Percentiles rank a stretch among this genome's conserved stretches.
These are phyloP conservation scores for Drosophila arizonae DNA, from an alignment of 1,140 invertebrate species.

Conservation along the genomic window DNA sequence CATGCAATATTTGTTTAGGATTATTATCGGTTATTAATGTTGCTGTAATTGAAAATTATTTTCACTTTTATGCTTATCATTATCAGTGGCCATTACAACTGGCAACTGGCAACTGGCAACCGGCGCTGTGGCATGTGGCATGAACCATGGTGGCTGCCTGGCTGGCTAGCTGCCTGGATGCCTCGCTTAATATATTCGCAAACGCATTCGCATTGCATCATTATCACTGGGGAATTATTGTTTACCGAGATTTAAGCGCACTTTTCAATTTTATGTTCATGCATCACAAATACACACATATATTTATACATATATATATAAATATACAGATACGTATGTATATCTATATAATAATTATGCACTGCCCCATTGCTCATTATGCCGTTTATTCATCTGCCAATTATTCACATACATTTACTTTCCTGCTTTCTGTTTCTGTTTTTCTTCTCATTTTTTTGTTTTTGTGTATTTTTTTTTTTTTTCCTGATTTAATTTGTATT, in stretches of 20 bases:
- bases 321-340: background rate
- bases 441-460: conserved; percentile 16
- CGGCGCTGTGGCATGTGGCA: conserved; percentile 14
- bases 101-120: conserved; percentile 1
- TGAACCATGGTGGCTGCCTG: background rate
- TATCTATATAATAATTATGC: conserved; percentile 71
- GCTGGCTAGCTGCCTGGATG: background rate
- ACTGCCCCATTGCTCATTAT: conserved; percentile 34
- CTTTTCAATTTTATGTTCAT: conserved; percentile 31
- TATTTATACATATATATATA: conserved; percentile 20
- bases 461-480: conserved; percentile 11
- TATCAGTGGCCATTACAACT: conserved; percentile 63
- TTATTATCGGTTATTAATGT: conserved; percentile 82
- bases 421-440: conserved; percentile 11
- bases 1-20: conserved; percentile 75
- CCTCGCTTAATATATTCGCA: conserved; percentile 40
- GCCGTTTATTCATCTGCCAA: conserved; percentile 38
- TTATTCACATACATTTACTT: conserved; percentile 47
- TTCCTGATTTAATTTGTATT: background rate
- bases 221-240: conserved; percentile 77
- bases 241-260: conserved; percentile 74
- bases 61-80: conserved; percentile 80
- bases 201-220: conserved; percentile 46
- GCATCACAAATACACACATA: conserved; percentile 8
- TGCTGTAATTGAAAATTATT: conserved; percentile 81